Evolutionary conservation across 2,888 invertebrate species (phyloP), one percentile per base, ranked within the genome.

Genomic region (Phalangium opilio): DNA sequence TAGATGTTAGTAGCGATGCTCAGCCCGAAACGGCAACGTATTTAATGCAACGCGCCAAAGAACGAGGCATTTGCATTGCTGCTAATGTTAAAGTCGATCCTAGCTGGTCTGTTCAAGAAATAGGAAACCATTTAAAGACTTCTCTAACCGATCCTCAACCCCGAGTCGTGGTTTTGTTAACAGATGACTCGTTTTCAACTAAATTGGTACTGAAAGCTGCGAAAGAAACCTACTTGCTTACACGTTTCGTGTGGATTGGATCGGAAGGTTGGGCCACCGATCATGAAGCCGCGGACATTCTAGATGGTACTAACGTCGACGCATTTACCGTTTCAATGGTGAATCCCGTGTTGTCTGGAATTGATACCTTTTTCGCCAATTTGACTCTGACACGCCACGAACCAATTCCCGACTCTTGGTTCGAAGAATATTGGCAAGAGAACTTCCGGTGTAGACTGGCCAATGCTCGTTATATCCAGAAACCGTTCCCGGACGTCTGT

Each of bases 401-500:
- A 3, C 61, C 62, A 3, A 61, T 67, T 38, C 67, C 67, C 3
- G 59, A 62, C 46, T 63, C 63, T 44, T 69, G 68, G 69, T 66
- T 67, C 45, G 63, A 65, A 39, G 67, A 68, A 38, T 62, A 65
- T 34, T 66, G 63, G 59, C 65, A 67, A 53, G 59, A 60, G 2
- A 48, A 62, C 8, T 60, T 61, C 44, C 52, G 63, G 47, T 68
- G 68, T 51, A 59, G 62, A 27, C 57, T 66, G 20, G 54, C 62
- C 1, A 58, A 58, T 35, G 60, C 61, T 38, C 53, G 53, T 4
- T 50, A 48, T 12, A 55, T 59, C 3, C 58, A 57, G 46, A 59
- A 56, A 21, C 53, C 58, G n/a, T 55, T 50, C 40, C 52, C 61
- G 1, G 44, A 48, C 1, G 54, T 59, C 27, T 66, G 66, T 48